Conservation (phyloP, 2,113 vertebrate genomes). For the Piprites chloris region DNA sequence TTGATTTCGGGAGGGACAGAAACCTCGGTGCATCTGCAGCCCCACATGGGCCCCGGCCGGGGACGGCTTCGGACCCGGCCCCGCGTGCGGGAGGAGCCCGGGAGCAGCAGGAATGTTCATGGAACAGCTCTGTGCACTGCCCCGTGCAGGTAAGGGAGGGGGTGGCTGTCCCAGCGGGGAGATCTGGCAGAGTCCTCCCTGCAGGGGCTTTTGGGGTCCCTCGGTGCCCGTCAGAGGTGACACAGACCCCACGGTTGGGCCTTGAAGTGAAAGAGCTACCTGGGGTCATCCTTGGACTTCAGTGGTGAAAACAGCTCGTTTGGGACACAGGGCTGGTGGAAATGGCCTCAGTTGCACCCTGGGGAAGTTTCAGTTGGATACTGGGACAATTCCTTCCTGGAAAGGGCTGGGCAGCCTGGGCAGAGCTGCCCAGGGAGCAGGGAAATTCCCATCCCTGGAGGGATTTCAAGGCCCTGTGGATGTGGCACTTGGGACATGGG, state of each 20-base stretch:
- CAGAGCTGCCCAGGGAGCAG: not conserved
- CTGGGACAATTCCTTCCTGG: not conserved
- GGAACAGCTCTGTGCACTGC: conserved; percentile 34
- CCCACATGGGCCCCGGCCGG: not conserved
- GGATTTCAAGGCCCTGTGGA: not conserved
- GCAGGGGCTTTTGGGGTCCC: not conserved
- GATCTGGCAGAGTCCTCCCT: not conserved
- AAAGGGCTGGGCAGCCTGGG: not conserved
- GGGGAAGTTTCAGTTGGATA: fast-evolving
- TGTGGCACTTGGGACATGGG: not conserved
- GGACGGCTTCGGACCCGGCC: not conserved
- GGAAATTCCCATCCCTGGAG: not conserved
- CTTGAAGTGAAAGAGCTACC: not conserved
- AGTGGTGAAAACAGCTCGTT: not conserved
- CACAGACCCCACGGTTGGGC: not conserved
- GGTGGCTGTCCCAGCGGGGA: not conserved
- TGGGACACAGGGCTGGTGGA: not conserved
- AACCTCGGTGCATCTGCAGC: not conserved
- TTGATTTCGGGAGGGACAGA: conserved; percentile 30
- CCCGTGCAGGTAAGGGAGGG: conserved; percentile 51
- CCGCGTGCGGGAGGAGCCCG: not conserved
- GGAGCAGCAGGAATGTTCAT: conserved; percentile 6
- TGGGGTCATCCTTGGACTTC: not conserved
- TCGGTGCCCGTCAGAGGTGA: not conserved
- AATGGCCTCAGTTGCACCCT: not conserved